Evolutionary conservation across 2,113 vertebrate genomes (phyloP).

Genomic region (Sula dactylatra): DNA sequence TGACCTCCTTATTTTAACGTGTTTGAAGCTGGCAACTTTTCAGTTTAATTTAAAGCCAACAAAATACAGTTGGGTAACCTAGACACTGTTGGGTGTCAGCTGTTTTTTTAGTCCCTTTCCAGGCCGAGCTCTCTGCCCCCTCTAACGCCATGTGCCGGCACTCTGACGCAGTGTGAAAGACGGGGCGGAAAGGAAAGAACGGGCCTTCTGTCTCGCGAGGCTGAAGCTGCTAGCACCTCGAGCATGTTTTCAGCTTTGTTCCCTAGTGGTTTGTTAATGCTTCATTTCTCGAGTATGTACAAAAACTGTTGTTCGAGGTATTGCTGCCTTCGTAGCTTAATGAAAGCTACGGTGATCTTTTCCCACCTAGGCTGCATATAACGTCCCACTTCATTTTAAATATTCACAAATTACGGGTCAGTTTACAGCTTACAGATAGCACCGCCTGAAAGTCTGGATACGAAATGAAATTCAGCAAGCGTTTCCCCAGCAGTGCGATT

Average conservation of each 20-base stretch:
- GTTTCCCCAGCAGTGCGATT: not conserved
- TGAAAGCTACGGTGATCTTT: not conserved
- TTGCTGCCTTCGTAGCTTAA: not conserved
- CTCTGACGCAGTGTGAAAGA: not conserved
- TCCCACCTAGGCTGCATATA: fast-evolving
- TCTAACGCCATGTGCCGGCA: not conserved
- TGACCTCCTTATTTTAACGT: not conserved
- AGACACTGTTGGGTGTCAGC: not conserved
- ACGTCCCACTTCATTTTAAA: not conserved
- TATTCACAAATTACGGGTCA: fast-evolving
- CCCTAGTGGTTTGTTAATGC: not conserved
- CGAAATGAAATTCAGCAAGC: fast-evolving
- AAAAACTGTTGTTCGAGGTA: not conserved
- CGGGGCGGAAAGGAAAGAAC: not conserved
- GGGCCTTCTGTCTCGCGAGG: not conserved
- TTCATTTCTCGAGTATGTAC: not conserved
- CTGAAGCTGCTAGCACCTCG: not conserved
- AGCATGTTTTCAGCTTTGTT: not conserved
- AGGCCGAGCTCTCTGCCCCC: not conserved
- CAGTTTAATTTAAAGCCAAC: not conserved
- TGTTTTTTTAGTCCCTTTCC: not conserved
- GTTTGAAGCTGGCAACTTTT: not conserved
- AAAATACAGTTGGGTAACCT: conserved; percentile 20
- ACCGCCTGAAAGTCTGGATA: too few species aligned
- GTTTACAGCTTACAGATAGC: not conserved